Evolutionary conservation across 2,888 invertebrate species (phyloP).

Genomic region (Epinotia ramella): DNA sequence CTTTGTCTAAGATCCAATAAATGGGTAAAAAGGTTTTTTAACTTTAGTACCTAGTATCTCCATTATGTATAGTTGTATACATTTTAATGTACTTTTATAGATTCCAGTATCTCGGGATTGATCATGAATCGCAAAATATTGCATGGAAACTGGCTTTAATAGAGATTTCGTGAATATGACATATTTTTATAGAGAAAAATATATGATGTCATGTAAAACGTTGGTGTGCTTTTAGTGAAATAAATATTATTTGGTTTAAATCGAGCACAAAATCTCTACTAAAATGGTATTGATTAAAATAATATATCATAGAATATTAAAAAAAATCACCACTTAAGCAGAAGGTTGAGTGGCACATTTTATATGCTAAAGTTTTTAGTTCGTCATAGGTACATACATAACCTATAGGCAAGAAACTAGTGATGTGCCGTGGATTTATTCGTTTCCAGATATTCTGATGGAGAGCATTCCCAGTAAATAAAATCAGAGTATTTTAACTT

Average conservation of each 20-base stretch:
- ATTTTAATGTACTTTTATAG: neutral
- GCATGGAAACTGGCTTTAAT: constrained; percentile 79
- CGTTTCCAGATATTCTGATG: neutral
- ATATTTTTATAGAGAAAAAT: constrained; percentile 47
- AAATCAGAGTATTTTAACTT: too few species aligned
- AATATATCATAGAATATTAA: neutral
- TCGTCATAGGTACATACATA: neutral
- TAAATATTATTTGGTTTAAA: constrained; percentile 16
- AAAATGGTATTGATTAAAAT: constrained; percentile 5
- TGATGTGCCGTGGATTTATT: neutral
- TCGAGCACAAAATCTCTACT: constrained; percentile 8
- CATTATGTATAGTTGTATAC: too few species aligned
- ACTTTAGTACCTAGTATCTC: neutral
- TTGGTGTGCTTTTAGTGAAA: constrained; percentile 62
- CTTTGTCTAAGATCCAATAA: neutral
- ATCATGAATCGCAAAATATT: constrained; percentile 55
- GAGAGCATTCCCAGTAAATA: too few species aligned
- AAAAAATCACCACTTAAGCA: neutral
- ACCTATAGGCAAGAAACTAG: neutral
- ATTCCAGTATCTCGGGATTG: constrained; percentile 50
- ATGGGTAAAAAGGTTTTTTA: neutral
- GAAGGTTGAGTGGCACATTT: neutral
- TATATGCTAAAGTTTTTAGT: neutral
- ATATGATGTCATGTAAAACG: constrained; percentile 52
- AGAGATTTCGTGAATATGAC: constrained; percentile 58